These are phyloP conservation scores for Geotrupes spiniger DNA, from an alignment of 2,888 invertebrate species.

Conservation along the genomic window DNA sequence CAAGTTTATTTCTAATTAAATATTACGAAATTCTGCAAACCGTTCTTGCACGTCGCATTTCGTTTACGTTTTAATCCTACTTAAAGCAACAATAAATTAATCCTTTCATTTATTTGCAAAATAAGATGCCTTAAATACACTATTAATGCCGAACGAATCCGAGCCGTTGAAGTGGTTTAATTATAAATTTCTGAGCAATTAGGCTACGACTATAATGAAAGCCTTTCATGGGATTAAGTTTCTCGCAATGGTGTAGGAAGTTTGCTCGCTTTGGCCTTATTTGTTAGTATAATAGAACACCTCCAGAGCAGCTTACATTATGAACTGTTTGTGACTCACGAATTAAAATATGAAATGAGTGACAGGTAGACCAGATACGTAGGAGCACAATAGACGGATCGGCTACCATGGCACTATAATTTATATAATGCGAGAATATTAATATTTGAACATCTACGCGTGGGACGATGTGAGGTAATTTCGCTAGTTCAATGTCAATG, in stretches of 20 bases:
- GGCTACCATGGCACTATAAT: constrained; percentile 23
- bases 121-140: constrained; percentile 2
- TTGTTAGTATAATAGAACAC: constrained; percentile 20
- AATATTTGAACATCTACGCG: constrained; percentile 6
- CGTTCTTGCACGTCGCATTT: not conserved
- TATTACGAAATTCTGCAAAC: not conserved
- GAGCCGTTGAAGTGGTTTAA: constrained; percentile 11
- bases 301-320: constrained; percentile 17
- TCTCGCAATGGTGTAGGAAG: constrained; percentile 15
- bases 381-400: constrained; percentile 20
- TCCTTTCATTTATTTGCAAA: constrained; percentile 8
- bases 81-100: constrained; percentile 3
- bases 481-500: constrained; percentile 14
- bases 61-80: not conserved
- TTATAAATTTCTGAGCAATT: constrained; percentile 21
- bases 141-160: not conserved
- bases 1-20: constrained; percentile 1
- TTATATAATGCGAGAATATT: constrained; percentile 18
- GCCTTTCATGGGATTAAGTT: constrained; percentile 18
- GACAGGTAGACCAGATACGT: constrained; percentile 26
- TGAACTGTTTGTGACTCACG: constrained; percentile 23
- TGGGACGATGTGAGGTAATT: constrained; percentile 8
- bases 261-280: constrained; percentile 21
- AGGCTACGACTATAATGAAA: constrained; percentile 16
- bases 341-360: constrained; percentile 28